Base-by-base conservation (phyloP, 2,888 invertebrate species). In the Aproaerema taeniolella region DNA sequence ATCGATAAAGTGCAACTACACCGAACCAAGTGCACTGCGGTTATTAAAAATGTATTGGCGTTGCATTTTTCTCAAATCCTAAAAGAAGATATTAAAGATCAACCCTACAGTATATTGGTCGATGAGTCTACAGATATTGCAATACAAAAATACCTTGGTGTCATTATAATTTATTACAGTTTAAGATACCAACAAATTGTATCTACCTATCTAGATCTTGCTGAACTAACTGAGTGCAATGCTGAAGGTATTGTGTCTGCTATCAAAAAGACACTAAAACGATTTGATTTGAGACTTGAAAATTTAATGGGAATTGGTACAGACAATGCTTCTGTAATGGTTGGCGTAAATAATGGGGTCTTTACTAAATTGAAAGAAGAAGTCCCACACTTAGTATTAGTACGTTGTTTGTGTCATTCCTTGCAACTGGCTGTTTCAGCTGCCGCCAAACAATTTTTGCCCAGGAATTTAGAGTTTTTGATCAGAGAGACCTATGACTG, bases 321-420 rank as follows among this genome's bases (percentile, higher is more conserved):
- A 15, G 68, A 73, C 38, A 69, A 67, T 34, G 50, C 48, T 40
- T 53, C 59, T 11, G 65, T 62, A 1, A 71, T 72, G 67, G n/a
- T n/a, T n/a, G n/a, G n/a, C n/a, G n/a, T n/a, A n/a, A n/a, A n/a
- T n/a, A n/a, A n/a, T n/a, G n/a, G 70, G 1, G 65, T 72, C 2
- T 48, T 55, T 47, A 39, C 49, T 17, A 54, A 51, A 55, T 32
- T 68, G 34, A 67, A 67, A 55, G 32, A 39, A 42, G 48, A 58
- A 11, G 25, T 55, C n/a, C n/a, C n/a, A 8, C 39, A 55, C 39
- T 38, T 62, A 35, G 46, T 58, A 49, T 51, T 67, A 39, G 52
- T 67, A 9, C 46, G 56, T 26, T 67, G 69, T 47, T 47, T 68
- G 2, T 69, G 69, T 40, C 69, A 72, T 46, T 67, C 65, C 16